Percentiles rank a stretch among this genome's conserved stretches.
phyloP scores from a whole-genome alignment of 2,888 invertebrate species.

The Heteromurus nitidus region DNA sequence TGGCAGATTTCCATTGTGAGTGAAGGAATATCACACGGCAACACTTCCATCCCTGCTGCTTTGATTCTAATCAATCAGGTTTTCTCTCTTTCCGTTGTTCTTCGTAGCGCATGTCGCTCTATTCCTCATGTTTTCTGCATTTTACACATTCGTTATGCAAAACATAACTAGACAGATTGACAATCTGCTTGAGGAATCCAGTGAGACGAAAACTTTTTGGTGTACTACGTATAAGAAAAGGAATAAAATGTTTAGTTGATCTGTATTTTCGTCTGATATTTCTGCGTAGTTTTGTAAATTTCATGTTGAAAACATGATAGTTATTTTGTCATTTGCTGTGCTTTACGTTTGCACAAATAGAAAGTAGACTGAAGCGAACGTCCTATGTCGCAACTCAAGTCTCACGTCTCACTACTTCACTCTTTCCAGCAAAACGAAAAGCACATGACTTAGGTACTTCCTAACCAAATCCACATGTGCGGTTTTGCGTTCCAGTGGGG shows the following conservation, averaged over 20 bases:
- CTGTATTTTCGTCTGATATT: no score
- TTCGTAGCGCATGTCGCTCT: background rate
- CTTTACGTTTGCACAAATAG: no score
- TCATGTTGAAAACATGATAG: no score
- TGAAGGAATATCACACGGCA: slow-evolving; percentile 14
- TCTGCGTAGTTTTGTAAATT: no score
- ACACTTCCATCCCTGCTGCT: slow-evolving; percentile 43
- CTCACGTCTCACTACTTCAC: no score
- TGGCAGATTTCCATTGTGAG: background rate
- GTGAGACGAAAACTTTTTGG: slow-evolving; percentile 11
- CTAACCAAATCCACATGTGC: no score
- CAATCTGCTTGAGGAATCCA: background rate
- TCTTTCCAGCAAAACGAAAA: no score
- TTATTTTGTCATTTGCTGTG: no score
- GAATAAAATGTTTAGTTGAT: background rate
- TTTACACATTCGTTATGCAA: background rate
- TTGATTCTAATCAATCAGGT: slow-evolving; percentile 60
- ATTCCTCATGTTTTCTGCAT: background rate
- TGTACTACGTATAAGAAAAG: background rate
- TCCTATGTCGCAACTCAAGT: no score
- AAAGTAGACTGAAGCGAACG: no score
- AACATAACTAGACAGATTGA: background rate
- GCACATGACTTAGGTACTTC: no score
- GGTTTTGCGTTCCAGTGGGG: no score
- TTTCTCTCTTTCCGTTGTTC: slow-evolving; percentile 29